phyloP scores from a whole-genome alignment of 1,140 invertebrate genomes.

The Centruroides sculpturatus region DNA sequence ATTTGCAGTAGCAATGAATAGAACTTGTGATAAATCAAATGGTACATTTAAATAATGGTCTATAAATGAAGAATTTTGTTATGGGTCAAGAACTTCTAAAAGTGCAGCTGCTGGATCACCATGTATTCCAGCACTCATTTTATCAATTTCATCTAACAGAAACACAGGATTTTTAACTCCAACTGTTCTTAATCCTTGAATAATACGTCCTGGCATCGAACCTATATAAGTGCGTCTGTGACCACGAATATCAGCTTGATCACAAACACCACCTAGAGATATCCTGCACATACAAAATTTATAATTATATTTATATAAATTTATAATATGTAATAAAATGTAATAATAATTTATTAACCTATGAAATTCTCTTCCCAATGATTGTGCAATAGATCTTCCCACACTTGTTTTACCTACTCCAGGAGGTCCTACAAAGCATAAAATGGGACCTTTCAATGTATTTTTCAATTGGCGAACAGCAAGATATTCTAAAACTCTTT shows the following conservation, averaged over 20 bases:
- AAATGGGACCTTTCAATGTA: slow-evolving; percentile 39
- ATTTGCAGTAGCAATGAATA: slow-evolving; percentile 50
- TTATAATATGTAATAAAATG: too few species aligned
- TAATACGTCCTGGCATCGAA: slow-evolving; percentile 44
- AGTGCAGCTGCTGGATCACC: slow-evolving; percentile 45
- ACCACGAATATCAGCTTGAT: slow-evolving; percentile 44
- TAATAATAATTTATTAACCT: slow-evolving; percentile 20
- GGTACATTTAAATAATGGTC: slow-evolving; percentile 45
- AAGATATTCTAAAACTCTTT: slow-evolving; percentile 43
- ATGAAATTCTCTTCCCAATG: slow-evolving; percentile 41
- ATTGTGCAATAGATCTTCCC: slow-evolving; percentile 41
- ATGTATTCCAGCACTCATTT: slow-evolving; percentile 38
- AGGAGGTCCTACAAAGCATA: slow-evolving; percentile 48
- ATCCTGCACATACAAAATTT: slow-evolving; percentile 24
- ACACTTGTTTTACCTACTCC: slow-evolving; percentile 49
- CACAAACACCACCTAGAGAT: slow-evolving; percentile 42
- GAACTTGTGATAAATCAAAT: slow-evolving; percentile 45
- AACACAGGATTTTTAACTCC: slow-evolving; percentile 44
- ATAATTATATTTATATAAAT: slow-evolving; percentile 18
- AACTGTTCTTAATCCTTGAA: slow-evolving; percentile 36
- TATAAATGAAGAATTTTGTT: slow-evolving; percentile 42
- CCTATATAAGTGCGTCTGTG: slow-evolving; percentile 47
- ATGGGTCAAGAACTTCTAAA: slow-evolving; percentile 47
- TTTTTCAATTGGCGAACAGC: slow-evolving; percentile 40
- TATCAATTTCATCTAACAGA: slow-evolving; percentile 48